Conservation (phyloP, 92 coral and sea anemone species). For the Zoanthus sansibaricus region DNA sequence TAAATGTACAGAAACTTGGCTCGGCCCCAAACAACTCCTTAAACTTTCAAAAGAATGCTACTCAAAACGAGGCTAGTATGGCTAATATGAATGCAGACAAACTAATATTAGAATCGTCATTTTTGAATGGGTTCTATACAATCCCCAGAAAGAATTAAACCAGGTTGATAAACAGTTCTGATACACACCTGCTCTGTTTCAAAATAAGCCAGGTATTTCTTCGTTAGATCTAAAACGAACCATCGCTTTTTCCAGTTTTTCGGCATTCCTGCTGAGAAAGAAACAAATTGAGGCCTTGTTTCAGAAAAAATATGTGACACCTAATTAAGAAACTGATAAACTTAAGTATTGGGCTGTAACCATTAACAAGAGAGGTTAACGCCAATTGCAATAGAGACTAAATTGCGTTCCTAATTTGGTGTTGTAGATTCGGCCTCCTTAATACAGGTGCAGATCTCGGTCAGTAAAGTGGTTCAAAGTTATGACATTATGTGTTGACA, state of each 20-base stretch:
- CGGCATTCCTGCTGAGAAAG: constrained; percentile 74
- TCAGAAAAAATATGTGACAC: background rate
- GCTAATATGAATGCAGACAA: background rate
- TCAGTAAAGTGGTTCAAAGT: too few relatives aligned
- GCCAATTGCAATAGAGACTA: too few relatives aligned
- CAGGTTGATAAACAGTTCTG: background rate
- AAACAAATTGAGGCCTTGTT: background rate
- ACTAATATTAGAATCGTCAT: too few relatives aligned
- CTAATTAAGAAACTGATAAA: background rate
- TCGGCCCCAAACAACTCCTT: too few relatives aligned
- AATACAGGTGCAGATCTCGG: too few relatives aligned
- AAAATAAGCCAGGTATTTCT: constrained; percentile 92
- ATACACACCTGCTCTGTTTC: constrained; percentile 90
- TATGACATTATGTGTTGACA: too few relatives aligned
- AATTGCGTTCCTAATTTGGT: too few relatives aligned
- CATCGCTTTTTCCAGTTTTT: constrained; percentile 95
- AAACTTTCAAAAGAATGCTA: too few relatives aligned
- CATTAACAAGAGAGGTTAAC: background rate
- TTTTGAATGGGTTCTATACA: background rate
- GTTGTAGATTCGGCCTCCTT: too few relatives aligned
- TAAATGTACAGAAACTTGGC: too few relatives aligned
- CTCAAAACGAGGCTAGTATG: background rate
- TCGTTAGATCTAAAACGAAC: constrained; percentile 93
- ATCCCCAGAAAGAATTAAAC: background rate
- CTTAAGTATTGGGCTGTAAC: background rate